Conservation (phyloP, 2,797 vertebrate genomes). For the Nannoperca australis region DNA sequence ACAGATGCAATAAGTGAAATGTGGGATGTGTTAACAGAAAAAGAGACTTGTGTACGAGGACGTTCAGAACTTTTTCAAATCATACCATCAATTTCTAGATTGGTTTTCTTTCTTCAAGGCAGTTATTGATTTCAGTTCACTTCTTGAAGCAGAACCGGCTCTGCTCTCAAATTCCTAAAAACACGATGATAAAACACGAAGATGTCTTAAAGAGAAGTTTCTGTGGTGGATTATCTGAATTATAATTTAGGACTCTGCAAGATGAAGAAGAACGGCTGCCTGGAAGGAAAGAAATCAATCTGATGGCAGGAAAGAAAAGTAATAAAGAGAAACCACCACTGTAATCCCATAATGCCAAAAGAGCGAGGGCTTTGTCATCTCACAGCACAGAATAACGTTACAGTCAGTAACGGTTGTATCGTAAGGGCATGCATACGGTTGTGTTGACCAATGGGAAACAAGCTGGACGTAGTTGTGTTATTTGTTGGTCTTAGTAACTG, state of each 20-base stretch:
- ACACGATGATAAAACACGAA: neutral
- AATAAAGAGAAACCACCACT: neutral
- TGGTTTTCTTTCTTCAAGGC: neutral
- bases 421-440: neutral
- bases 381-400: neutral
- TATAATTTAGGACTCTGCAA: neutral
- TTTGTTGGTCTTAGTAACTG: neutral
- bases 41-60: neutral
- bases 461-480: neutral
- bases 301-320: neutral
- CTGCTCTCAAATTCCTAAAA: neutral
- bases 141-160: neutral
- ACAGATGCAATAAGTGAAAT: slow-evolving; percentile 67
- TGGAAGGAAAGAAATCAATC: neutral
- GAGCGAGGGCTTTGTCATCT: neutral
- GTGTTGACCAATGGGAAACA: neutral
- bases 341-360: neutral
- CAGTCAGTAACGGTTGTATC: neutral
- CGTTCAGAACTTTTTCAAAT: neutral
- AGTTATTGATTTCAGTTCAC: neutral
- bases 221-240: neutral
- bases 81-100: neutral
- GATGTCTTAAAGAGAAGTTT: neutral
- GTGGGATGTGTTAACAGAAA: neutral
- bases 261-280: neutral